Conservation (phyloP, 1,140 invertebrate genomes). For the Anadara kagoshimensis region DNA sequence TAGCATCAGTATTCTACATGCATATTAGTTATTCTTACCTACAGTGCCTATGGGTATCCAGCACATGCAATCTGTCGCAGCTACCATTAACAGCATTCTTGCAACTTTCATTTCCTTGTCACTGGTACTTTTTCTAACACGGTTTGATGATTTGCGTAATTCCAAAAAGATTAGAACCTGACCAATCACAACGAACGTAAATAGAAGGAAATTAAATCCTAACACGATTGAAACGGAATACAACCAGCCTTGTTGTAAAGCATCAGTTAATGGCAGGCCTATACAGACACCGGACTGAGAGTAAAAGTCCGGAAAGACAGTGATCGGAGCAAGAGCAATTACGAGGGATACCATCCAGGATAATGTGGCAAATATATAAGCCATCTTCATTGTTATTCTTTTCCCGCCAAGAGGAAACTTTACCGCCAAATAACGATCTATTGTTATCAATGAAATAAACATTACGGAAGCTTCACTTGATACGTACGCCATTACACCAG, state of each 20-base stretch:
- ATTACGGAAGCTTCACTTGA: slow-evolving; percentile 54
- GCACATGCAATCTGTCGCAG: slow-evolving; percentile 49
- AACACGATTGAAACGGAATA: slow-evolving; percentile 46
- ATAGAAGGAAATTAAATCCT: slow-evolving; percentile 42
- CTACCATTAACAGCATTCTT: slow-evolving; percentile 45
- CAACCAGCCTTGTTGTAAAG: slow-evolving; percentile 37
- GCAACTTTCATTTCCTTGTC: slow-evolving; percentile 57
- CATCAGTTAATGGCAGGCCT: slow-evolving; percentile 40
- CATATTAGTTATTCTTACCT: slow-evolving; percentile 35
- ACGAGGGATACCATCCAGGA: slow-evolving; percentile 44
- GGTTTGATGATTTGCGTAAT: slow-evolving; percentile 13
- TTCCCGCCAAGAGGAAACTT: slow-evolving; percentile 57
- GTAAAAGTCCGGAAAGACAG: slow-evolving; percentile 42
- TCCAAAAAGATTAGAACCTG: slow-evolving; percentile 47
- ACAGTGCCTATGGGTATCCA: slow-evolving; percentile 56
- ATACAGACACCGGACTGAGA: slow-evolving; percentile 51
- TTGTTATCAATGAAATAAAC: slow-evolving; percentile 55
- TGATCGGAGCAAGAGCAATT: slow-evolving; percentile 41
- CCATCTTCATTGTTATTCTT: slow-evolving; percentile 28
- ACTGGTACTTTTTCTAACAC: background rate
- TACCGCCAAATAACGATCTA: slow-evolving; percentile 58
- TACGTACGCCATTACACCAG: slow-evolving; percentile 55
- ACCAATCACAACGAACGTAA: slow-evolving; percentile 48
- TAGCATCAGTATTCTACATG: too few species aligned
- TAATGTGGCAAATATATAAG: slow-evolving; percentile 3